Evolutionary conservation across 1,140 invertebrate species (phyloP).

Genomic region (Diuraphis noxia): DNA sequence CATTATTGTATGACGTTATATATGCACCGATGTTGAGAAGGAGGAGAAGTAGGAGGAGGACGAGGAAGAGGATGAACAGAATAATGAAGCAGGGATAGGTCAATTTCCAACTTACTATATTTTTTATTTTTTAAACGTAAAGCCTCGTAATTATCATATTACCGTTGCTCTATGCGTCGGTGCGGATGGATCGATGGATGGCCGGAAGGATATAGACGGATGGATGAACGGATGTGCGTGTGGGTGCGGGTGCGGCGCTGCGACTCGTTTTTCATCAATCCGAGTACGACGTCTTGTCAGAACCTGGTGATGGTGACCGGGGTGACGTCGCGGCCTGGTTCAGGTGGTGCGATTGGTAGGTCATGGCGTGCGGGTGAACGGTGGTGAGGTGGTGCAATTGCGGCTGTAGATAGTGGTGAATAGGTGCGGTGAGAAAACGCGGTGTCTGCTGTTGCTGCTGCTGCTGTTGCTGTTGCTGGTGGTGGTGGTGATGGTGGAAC

Average conservation of each 20-base stretch:
- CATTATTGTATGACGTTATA: neutral
- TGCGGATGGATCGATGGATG: too few relatives aligned
- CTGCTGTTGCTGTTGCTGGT: constrained; percentile 7
- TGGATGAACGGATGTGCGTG: neutral
- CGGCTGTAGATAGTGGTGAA: constrained; percentile 42
- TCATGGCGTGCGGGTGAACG: constrained; percentile 39
- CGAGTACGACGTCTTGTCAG: constrained; percentile 43
- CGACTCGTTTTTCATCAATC: constrained; percentile 17
- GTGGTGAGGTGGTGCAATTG: constrained; percentile 36
- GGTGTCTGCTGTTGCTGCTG: constrained; percentile 9
- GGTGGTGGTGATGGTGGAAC: constrained; percentile 37
- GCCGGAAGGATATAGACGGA: too few relatives aligned
- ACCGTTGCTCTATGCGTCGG: too few relatives aligned
- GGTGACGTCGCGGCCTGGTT: neutral
- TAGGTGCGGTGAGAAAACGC: constrained; percentile 29
- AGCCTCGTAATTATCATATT: too few relatives aligned
- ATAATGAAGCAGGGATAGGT: neutral
- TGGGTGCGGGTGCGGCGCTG: neutral
- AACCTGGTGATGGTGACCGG: constrained; percentile 28
- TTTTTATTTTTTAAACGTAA: too few relatives aligned
- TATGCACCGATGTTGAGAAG: neutral
- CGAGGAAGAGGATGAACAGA: neutral
- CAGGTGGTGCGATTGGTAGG: constrained; percentile 30
- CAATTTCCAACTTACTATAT: too few relatives aligned
- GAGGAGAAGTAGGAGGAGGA: too few relatives aligned